A percentile compares a stretch with the other conserved stretches of the same genome.
These are phyloP conservation scores for Philypnodon macrostomus DNA, from an alignment of 2,797 vertebrate genomes.

Conservation along the genomic window DNA sequence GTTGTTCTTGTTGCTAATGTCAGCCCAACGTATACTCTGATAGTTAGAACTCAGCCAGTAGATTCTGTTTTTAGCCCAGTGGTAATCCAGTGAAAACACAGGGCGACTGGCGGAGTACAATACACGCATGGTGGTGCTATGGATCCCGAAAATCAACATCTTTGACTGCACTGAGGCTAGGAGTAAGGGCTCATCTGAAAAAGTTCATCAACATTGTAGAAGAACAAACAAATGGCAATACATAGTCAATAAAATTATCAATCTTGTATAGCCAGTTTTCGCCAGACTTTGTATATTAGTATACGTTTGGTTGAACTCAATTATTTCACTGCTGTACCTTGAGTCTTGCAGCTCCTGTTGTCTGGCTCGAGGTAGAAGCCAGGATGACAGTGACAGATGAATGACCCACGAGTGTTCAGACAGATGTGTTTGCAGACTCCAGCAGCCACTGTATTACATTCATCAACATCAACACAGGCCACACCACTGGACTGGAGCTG, in stretches of 20 bases:
- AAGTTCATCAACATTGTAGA: not conserved
- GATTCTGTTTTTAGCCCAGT: constrained; percentile 76
- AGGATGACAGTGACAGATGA: constrained; percentile 78
- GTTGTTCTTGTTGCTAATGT: constrained; percentile 56
- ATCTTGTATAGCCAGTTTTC: too few relatives aligned
- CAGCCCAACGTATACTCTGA: constrained; percentile 87
- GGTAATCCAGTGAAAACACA: constrained; percentile 86
- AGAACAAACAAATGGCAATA: not conserved
- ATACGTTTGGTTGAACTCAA: too few relatives aligned
- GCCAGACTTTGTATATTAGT: too few relatives aligned
- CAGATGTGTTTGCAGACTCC: constrained; percentile 85
- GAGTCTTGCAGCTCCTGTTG: constrained; percentile 80
- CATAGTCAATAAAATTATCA: not conserved
- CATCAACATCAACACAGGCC: constrained; percentile 82
- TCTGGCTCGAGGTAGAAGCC: constrained; percentile 85
- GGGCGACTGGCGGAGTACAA: constrained; percentile 73
- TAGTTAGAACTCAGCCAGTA: constrained; percentile 89
- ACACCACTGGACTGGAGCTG: constrained; percentile 40
- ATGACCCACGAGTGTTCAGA: constrained; percentile 81
- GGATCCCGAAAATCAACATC: constrained; percentile 79
- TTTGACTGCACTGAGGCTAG: constrained; percentile 85
- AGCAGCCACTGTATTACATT: constrained; percentile 65
- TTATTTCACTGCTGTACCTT: constrained; percentile 65
- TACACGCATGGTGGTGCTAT: constrained; percentile 72
- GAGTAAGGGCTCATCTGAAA: constrained; percentile 81